Percentiles rank a stretch among this genome's conserved stretches.
phyloP scores from a whole-genome alignment of 92 coral and sea anemone genomes.

The Epizoanthus fatuus region DNA sequence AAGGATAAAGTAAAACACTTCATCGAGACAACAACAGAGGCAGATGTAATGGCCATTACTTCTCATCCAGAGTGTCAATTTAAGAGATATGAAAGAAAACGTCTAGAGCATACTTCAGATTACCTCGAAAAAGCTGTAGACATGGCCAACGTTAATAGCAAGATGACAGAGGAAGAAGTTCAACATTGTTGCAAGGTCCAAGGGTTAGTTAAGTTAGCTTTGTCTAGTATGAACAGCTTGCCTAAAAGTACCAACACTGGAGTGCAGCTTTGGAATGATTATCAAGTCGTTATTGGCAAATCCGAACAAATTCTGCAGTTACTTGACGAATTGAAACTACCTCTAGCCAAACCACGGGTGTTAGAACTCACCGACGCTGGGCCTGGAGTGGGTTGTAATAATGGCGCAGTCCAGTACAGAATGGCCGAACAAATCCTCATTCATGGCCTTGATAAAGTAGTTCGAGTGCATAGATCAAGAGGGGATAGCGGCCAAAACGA shows the following conservation, averaged over 20 bases:
- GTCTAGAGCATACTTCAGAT: conserved; percentile 44
- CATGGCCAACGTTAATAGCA: conserved; percentile 34
- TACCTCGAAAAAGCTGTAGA: conserved; percentile 61
- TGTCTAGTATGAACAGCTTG: conserved; percentile 48
- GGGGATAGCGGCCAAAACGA: no score
- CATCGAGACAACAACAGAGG: conserved; percentile 44
- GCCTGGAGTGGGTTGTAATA: no score
- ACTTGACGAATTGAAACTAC: conserved; percentile 42
- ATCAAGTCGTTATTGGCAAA: conserved; percentile 31
- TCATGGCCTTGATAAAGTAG: no score
- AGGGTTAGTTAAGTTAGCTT: conserved; percentile 47
- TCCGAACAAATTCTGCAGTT: conserved; percentile 41
- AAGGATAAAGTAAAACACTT: conserved; percentile 65
- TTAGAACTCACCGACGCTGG: conserved; percentile 82
- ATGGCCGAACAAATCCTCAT: no score
- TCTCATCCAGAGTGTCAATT: conserved; percentile 26
- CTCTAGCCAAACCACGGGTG: conserved; percentile 54
- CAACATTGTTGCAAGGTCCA: conserved; percentile 27
- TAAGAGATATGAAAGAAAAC: conserved; percentile 50
- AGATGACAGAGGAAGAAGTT: conserved; percentile 53
- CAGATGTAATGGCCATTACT: conserved; percentile 49
- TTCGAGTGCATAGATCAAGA: no score
- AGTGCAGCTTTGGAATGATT: conserved; percentile 54
- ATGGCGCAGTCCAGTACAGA: no score
- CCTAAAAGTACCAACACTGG: conserved; percentile 36